Percentiles rank a stretch among this genome's conserved stretches.
These are phyloP conservation scores for Sarcophaga variegata DNA, from an alignment of 2,888 invertebrate species.

Conservation along the genomic window DNA sequence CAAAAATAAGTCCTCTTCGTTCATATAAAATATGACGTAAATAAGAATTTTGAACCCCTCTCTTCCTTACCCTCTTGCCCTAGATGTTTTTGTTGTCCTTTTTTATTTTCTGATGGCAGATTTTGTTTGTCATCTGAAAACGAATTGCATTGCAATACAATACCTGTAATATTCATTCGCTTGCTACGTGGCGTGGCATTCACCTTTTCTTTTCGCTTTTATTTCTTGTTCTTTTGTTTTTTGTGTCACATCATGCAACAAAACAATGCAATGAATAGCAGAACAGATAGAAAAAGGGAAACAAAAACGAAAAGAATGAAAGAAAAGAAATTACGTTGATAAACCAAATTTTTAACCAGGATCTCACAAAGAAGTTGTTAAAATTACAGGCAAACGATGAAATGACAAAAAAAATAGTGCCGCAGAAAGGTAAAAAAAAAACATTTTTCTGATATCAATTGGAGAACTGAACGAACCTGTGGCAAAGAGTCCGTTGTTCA, in stretches of 20 bases:
- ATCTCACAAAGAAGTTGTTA: background rate
- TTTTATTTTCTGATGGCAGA: background rate
- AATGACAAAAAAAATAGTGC: background rate
- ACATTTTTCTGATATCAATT: too few species aligned
- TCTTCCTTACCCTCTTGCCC: background rate
- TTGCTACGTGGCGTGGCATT: background rate
- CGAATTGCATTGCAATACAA: constrained; percentile 42
- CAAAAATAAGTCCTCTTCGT: background rate
- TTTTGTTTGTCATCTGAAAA: constrained; percentile 7
- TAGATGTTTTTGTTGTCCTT: background rate
- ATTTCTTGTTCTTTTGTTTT: background rate
- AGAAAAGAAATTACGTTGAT: background rate
- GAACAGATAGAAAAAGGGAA: too few species aligned
- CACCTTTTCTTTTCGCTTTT: background rate
- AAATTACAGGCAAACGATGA: constrained; percentile 22
- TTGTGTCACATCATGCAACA: background rate
- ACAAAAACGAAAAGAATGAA: too few species aligned
- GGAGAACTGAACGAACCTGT: background rate
- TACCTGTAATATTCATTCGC: background rate
- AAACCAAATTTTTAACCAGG: background rate
- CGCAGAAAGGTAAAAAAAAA: background rate
- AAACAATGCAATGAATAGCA: background rate
- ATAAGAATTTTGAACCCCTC: constrained; percentile 3
- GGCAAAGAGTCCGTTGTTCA: background rate
- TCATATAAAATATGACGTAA: constrained; percentile 55